Conservation (phyloP, 2,797 vertebrate genomes). For the Chaenodraco wilsoni region DNA sequence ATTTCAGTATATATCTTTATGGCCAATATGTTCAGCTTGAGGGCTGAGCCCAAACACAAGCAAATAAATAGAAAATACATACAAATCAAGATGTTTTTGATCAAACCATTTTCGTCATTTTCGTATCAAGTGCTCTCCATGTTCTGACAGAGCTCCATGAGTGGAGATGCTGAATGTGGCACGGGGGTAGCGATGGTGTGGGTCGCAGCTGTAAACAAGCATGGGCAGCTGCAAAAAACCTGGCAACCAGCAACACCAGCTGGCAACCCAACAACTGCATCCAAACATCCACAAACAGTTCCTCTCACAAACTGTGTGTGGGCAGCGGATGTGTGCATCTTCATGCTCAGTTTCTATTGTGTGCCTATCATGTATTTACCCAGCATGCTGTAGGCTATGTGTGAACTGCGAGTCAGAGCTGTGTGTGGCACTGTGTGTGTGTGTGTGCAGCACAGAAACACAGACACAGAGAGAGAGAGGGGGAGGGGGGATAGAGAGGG, state of each 20-base stretch:
- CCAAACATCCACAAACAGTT: constrained; percentile 41
- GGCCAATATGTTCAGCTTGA: background rate
- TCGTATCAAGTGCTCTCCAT: background rate
- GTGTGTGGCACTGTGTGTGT: constrained; percentile 26
- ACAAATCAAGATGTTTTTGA: background rate
- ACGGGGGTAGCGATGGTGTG: constrained; percentile 28
- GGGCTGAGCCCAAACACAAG: background rate
- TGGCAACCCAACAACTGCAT: constrained; percentile 48
- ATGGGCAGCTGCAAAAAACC: constrained; percentile 36
- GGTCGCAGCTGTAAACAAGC: constrained; percentile 56
- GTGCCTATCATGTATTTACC: constrained; percentile 30
- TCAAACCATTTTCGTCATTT: background rate
- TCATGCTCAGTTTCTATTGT: constrained; percentile 26
- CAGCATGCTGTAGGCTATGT: constrained; percentile 46
- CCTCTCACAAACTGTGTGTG: constrained; percentile 24
- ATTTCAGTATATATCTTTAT: background rate
- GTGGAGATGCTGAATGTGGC: constrained; percentile 11
- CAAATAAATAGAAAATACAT: background rate
- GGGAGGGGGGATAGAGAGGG: background rate
- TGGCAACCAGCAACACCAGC: constrained; percentile 59
- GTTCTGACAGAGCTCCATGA: constrained; percentile 14
- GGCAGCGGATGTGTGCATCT: constrained; percentile 13
- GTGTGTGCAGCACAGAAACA: background rate
- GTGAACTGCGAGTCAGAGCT: constrained; percentile 30
- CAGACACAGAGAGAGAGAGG: background rate